These are phyloP conservation scores for Diplodus sargus DNA, from an alignment of 2,797 vertebrate species.

Conservation along the genomic window DNA sequence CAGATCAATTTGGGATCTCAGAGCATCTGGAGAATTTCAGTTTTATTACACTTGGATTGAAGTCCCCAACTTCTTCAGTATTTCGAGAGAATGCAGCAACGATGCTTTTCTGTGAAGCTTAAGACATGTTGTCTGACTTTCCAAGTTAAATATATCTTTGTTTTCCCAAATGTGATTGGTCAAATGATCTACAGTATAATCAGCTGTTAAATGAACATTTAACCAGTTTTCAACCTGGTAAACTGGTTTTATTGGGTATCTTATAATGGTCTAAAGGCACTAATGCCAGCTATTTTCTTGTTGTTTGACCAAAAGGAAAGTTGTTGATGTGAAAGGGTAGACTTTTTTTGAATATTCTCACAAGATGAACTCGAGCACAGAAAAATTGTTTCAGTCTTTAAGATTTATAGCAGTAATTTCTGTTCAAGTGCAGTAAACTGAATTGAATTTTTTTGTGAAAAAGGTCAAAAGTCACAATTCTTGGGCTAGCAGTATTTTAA, in stretches of 20 bases:
- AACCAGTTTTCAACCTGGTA: not conserved
- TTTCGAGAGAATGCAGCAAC: no score
- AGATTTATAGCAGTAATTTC: not conserved
- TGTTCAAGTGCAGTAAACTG: not conserved
- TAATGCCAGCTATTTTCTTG: not conserved
- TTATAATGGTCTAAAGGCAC: no score
- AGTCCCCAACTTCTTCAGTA: no score
- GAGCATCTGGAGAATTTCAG: no score
- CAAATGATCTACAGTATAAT: not conserved
- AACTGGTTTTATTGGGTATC: not conserved
- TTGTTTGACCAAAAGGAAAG: not conserved
- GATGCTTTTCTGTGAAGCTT: no score
- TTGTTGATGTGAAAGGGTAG: no score
- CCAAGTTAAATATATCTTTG: no score
- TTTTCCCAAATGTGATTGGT: no score
- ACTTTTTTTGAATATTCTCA: not conserved
- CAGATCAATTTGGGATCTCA: no score
- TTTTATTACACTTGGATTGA: no score
- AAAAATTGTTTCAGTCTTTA: not conserved
- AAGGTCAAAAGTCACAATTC: slow-evolving; percentile 31
- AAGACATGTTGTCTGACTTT: no score
- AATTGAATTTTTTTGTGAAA: not conserved
- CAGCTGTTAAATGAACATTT: no score
- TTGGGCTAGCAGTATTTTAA: not conserved
- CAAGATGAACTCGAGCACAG: not conserved